Evolutionary conservation across 1,140 invertebrate species (phyloP), one percentile per base, ranked within the genome.

Genomic region (Drosophila nigromelanica): DNA sequence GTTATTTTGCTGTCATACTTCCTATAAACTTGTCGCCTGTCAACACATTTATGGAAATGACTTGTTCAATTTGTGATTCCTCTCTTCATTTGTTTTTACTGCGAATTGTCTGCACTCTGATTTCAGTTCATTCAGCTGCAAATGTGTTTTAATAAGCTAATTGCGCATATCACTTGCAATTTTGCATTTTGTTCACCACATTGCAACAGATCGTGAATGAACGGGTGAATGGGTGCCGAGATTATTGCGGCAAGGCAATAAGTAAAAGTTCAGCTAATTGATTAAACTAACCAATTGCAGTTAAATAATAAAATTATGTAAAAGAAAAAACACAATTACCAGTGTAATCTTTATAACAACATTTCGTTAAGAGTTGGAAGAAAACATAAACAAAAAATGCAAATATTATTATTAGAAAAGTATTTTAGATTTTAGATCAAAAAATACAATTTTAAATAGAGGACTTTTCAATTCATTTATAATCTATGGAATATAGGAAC

Each of bases 181-280:
- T 48, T 48, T 48, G 14, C 58, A 39, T 37, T 58, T 58, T 5
- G 30, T 43, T 35, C 37, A 56, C 5, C 6, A 33, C 14, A 27
- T 45, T 59, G 1, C 12, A 45, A 30, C 21, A 14, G n/a, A n/a
- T 58, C 37, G 14, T 30, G 40, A 58, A 43, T 58, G 55, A 40
- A 40, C 27, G 5, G 27, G 5, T 40, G 8, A 35, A 33, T 40
- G n/a, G 12, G 37, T n/a, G 12, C 0, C 5, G 33, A 5, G 18
- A 54, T 33, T 7, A 54, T 37, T 54, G 51, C 14, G 4, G 27
- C 10, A 11, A 2, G 24, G 2, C 14, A 30, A 33, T 42, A 62
- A 62, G 60, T 62, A 52, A 62, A 62, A 62, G 60, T 62, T 37
- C 2, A 8, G 27, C 15, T 15, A 47, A 18, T 30, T 47, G 21